Base-by-base conservation (phyloP, 1,140 invertebrate species). In the Drosophila pseudoananassae region DNA sequence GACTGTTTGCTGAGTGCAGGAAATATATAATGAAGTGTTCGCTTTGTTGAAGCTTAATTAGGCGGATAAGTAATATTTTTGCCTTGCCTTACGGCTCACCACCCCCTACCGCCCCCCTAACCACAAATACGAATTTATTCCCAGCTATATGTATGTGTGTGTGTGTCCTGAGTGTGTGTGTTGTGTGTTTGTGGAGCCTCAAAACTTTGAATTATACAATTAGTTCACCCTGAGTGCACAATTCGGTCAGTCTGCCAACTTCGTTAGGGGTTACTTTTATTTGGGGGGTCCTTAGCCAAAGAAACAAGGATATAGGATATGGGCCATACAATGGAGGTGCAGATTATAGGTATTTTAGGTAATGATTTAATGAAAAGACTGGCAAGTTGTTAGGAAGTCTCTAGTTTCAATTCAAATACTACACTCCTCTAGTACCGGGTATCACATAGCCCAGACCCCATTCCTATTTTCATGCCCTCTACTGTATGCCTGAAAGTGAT, bases 1-100 rank as follows among this genome's bases (percentile, higher is more conserved):
- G 40, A 17, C 31, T 55, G 59, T 63, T 72, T 65, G 40, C 59
- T 49, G 60, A 84, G 76, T 72, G 76, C 72, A 85, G 80, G 81
- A 85, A 85, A 87, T 88, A 59, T 76, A 85, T 87, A 87, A 87
- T 87, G 83, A 88, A 88, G 84, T 87, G 83, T 78, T 88, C 83
- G 74, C 83, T 87, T 87, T 87, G 83, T 85, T 87, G 55, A 60
- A 69, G 83, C 83, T 78, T 88, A 88, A 87, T 87, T 87, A 87
- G 78, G 83, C 82, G 82, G 77, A 88, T 87, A 87, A 88, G 83
- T 88, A 88, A 88, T 88, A 88, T 87, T 82, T 87, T 78, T 68
- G 59, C 54, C 59, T 76, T 53, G 80, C 77, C 55, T 53, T 33
- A 9, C 23, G 40, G n/a, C 12, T 20, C 31, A 47, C 31, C 31